Base-by-base conservation (phyloP, 2,797 vertebrate species). In the Allobates femoralis region DNA sequence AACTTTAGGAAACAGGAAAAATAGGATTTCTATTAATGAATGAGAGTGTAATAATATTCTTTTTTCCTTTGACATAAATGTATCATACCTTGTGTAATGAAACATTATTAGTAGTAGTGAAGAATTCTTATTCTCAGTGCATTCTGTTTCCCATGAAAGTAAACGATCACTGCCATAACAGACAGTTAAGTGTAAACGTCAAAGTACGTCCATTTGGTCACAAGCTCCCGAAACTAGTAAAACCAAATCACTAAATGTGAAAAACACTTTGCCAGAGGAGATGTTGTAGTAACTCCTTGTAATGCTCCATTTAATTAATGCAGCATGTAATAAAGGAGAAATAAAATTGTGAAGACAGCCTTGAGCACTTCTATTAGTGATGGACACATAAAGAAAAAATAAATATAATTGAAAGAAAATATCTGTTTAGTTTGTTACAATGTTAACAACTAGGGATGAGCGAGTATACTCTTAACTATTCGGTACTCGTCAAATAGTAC, bases 231-330 rank as follows among this genome's bases (percentile, higher is more conserved):
- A 8, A 58, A 58, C 56, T 58, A 50, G 21, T n/a, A 75, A 76
- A 76, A 76, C 14, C 12, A 76, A 26, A 53, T 51, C n/a, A 41
- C 19, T 64, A 23, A 26, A 46, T 18, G 34, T 50, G 56, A 80
- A 64, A 37, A 28, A 50, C 37, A 64, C 34, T 64, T 80, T 41
- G 37, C 78, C 58, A 16, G 50, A 19, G 69, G 50, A 51, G 18
- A 81, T 81, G 30, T 69, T 46, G 55, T 28, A 12, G 50, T 55
- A 69, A 67, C 51, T 56, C 19, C 64, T 34, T 82, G 60, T 12
- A 37, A 53, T 71, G 21, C 51, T 82, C 66, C 80, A 69, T 69
- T 82, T 82, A 69, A 71, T 82, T 66, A 81, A 81, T 46, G 34
- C 60, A 51, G n/a, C 79, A 37, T 55, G 66, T 69, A 82, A 82